These are phyloP conservation scores for Falco cherrug DNA, from an alignment of 2,797 vertebrate species.

Conservation along the genomic window DNA sequence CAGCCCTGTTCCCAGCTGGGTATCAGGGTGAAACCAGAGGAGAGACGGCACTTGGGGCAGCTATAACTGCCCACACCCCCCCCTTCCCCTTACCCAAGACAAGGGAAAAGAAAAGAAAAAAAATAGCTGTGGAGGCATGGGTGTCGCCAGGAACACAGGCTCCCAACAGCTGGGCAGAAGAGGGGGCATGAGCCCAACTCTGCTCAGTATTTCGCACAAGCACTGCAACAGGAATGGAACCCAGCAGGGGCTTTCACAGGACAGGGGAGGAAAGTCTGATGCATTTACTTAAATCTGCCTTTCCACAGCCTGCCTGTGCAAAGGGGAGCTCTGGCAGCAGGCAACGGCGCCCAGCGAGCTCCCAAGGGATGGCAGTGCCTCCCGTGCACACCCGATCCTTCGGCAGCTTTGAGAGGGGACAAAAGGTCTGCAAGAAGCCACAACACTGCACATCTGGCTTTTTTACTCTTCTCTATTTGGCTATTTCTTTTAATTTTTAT, in stretches of 20 bases:
- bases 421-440: not conserved
- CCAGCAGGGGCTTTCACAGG: not conserved
- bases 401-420: not conserved
- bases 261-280: not conserved
- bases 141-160: not conserved
- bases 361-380: not conserved
- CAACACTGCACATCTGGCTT: not conserved
- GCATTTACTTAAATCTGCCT: not conserved
- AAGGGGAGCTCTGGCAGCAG: not conserved
- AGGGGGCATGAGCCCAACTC: not conserved
- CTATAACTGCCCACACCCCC: fast-evolving
- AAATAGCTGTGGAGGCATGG: fast-evolving
- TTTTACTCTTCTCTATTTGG: not conserved
- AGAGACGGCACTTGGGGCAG: not conserved
- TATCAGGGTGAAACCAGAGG: fast-evolving
- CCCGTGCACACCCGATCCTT: fast-evolving
- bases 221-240: not conserved
- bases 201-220: not conserved
- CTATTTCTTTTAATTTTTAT: not conserved
- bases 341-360: not conserved
- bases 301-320: fast-evolving
- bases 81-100: not conserved
- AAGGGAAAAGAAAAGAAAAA: not conserved
- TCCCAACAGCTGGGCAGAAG: not conserved
- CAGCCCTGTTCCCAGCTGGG: not conserved